These are phyloP conservation scores for Drosophila mayaguana DNA, from an alignment of 2,888 invertebrate species.

Conservation along the genomic window DNA sequence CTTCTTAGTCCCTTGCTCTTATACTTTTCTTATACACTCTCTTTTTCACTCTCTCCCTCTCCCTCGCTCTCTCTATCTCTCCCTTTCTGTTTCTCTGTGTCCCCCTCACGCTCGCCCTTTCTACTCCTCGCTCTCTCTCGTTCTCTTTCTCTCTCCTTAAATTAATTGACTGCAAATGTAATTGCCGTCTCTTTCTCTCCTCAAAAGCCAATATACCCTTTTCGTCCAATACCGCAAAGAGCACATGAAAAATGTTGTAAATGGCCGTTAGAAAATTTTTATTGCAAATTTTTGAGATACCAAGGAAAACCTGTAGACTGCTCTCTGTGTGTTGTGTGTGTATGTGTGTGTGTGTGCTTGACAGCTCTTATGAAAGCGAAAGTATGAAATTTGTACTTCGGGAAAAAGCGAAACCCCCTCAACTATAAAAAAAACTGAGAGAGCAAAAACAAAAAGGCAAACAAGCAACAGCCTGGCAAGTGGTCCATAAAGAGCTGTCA, in stretches of 20 bases:
- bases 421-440: constrained; percentile 12
- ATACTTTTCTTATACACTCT: too few species aligned
- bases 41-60: background rate
- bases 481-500: constrained; percentile 65
- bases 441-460: background rate
- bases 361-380: constrained; percentile 58
- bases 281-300: constrained; percentile 40
- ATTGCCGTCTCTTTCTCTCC: background rate
- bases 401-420: constrained; percentile 40
- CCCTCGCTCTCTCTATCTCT: background rate
- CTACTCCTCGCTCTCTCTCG: background rate
- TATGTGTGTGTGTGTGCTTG: constrained; percentile 2
- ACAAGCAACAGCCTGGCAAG: constrained; percentile 35
- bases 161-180: background rate
- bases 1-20: too few species aligned
- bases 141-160: too few species aligned
- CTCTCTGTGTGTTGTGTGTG: background rate
- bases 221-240: fast-evolving
- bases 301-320: constrained; percentile 22
- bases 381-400: constrained; percentile 60
- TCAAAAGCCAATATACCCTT: background rate
- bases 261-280: constrained; percentile 31
- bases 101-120: background rate
- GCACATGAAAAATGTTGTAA: constrained; percentile 34
- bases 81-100: background rate